Percentiles rank a stretch among this genome's conserved stretches.
phyloP scores from a whole-genome alignment of 2,113 vertebrate species.

The Hiodon alosoides region DNA sequence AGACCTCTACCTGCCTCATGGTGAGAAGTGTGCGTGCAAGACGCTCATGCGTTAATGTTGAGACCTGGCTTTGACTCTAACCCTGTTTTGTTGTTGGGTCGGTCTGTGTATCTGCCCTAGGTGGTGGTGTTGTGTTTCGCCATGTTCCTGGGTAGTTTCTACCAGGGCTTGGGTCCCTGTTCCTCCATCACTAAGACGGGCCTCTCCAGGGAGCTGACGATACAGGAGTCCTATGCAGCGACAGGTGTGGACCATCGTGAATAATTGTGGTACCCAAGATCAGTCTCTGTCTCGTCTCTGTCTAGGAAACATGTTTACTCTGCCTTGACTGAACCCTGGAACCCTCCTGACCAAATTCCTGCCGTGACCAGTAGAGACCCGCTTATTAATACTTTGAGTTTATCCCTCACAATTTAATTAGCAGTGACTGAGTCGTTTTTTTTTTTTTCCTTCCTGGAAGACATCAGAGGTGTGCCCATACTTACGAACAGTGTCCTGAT shows the following conservation, averaged over 20 bases:
- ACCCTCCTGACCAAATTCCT: too few relatives aligned
- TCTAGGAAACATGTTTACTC: too few relatives aligned
- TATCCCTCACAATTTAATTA: too few relatives aligned
- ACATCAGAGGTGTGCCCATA: too few relatives aligned
- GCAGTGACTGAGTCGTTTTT: too few relatives aligned
- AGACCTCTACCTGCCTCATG: conserved; percentile 96
- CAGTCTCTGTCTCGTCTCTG: too few relatives aligned
- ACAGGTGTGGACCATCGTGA: conserved; percentile 57
- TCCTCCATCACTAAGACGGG: conserved; percentile 76
- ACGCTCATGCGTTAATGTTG: not conserved
- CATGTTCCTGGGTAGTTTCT: conserved; percentile 84
- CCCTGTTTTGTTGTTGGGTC: not conserved
- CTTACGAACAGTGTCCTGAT: too few relatives aligned
- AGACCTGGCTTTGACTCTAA: not conserved
- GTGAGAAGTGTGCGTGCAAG: conserved; percentile 56
- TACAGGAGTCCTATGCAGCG: conserved; percentile 79
- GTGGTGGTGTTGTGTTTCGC: conserved; percentile 89
- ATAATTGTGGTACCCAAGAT: too few relatives aligned
- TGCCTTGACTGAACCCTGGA: too few relatives aligned
- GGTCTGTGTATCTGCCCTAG: conserved; percentile 48
- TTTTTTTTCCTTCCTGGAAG: too few relatives aligned
- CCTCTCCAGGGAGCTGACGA: conserved; percentile 65
- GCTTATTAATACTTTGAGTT: too few relatives aligned
- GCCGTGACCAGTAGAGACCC: not conserved
- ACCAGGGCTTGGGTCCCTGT: conserved; percentile 72